These are phyloP conservation scores for Allygus modestus DNA, from an alignment of 2,888 invertebrate genomes.

Conservation along the genomic window DNA sequence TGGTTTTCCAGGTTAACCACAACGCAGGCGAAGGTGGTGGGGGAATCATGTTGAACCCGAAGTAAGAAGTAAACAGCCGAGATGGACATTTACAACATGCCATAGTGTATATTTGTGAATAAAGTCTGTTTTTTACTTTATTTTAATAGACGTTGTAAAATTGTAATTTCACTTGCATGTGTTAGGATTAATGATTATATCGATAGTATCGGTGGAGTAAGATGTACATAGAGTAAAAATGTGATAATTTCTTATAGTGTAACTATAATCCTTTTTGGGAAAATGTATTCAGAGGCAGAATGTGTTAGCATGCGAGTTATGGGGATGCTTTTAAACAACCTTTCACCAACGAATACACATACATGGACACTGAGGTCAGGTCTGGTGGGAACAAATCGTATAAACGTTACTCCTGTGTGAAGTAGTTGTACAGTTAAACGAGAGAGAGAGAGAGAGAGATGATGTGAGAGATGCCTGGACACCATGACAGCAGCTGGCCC, in stretches of 20 bases:
- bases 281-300: not conserved
- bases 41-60: slow-evolving; percentile 47
- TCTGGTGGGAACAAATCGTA: no score
- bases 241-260: not conserved
- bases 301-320: no score
- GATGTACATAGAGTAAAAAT: slow-evolving; percentile 13
- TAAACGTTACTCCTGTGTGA: no score
- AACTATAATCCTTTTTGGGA: not conserved
- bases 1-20: slow-evolving; percentile 35
- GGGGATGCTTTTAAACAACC: no score
- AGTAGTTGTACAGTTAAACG: no score
- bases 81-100: slow-evolving; percentile 10
- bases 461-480: no score
- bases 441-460: no score
- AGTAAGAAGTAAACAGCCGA: not conserved
- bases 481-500: no score
- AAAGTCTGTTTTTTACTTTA: slow-evolving; percentile 40
- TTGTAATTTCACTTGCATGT: slow-evolving; percentile 20
- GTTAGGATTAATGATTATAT: not conserved
- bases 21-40: slow-evolving; percentile 27
- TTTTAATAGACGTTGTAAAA: slow-evolving; percentile 45
- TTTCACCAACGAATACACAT: no score
- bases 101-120: slow-evolving; percentile 54
- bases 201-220: not conserved
- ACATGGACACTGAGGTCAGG: no score